Evolutionary conservation across 1,140 invertebrate genomes (phyloP), one percentile per base, ranked within the genome.

Genomic region (Macrosteles quadrilineatus): DNA sequence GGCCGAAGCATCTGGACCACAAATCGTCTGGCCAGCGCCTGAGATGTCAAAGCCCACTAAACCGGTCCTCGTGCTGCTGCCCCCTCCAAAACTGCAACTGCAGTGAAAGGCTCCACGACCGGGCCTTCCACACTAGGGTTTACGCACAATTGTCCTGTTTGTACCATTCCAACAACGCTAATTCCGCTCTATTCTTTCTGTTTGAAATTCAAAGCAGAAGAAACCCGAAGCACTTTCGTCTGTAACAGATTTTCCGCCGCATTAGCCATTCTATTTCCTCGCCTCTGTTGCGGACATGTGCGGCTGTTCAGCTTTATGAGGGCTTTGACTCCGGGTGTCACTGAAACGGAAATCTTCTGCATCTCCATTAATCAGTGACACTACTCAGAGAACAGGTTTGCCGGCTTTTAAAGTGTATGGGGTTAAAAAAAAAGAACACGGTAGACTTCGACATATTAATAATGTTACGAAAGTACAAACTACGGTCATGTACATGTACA

Each of bases 221-320:
- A 50, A 50, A 50, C 47, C 47, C 47, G 47, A 21, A 19, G 47
- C 47, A 50, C 47, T 50, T 19, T 50, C 47, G 47, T 19, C 47
- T 50, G 47, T 50, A n/a, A 50, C 47, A 50, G 47, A 50, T 50
- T 50, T 50, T 50, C 47, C 47, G 47, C 47, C 47, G 47, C 47
- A 50, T 50, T 50, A 50, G 47, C 21, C 21, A 50, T 50, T 50
- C 47, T 50, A 50, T 50, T 50, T 50, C 47, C 47, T 50, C 14
- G 47, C 47, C 47, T 50, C 47, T 50, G 47, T 50, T 50, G 14
- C 47, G 14, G 21, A 21, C 47, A 21, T 50, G 47, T 19, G 47
- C 21, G 2, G 14, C n/a, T 6, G 6, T 40, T 17, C 6, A 6
- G 36, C 47, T 50, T 50, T 50, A 50, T 19, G 47, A 21, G 47